Evolutionary conservation across 1,140 invertebrate genomes (phyloP).

Genomic region (Drosophila nannoptera): DNA sequence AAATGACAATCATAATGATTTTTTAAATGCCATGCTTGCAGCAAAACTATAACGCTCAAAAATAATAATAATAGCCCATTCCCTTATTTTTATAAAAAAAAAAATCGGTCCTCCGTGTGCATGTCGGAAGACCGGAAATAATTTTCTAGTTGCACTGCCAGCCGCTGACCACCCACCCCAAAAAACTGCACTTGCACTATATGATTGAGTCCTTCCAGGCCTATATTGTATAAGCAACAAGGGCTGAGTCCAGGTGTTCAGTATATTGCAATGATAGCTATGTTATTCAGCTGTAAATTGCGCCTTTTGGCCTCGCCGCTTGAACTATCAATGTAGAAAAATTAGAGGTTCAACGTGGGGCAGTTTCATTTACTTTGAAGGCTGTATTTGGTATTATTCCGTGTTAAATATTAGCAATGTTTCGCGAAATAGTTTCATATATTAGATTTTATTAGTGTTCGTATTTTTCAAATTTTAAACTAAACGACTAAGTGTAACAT

Average conservation of each 20-base stretch:
- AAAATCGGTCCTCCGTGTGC: slow-evolving; percentile 38
- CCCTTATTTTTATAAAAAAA: slow-evolving; percentile 35
- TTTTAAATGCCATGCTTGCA: slow-evolving; percentile 68
- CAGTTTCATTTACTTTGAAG: slow-evolving; percentile 7
- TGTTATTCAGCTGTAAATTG: slow-evolving; percentile 60
- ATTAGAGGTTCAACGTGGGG: slow-evolving; percentile 7
- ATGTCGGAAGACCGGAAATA: slow-evolving; percentile 76
- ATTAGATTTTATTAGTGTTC: slow-evolving; percentile 15
- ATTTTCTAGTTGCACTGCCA: slow-evolving; percentile 64
- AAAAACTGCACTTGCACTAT: slow-evolving; percentile 61
- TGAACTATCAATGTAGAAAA: slow-evolving; percentile 58
- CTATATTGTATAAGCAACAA: slow-evolving; percentile 39
- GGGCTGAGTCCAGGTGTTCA: slow-evolving; percentile 71
- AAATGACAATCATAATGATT: slow-evolving; percentile 69
- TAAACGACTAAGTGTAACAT: slow-evolving; percentile 73
- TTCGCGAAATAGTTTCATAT: not conserved
- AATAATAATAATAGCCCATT: slow-evolving; percentile 62
- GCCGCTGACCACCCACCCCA: slow-evolving; percentile 46
- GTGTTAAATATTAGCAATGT: not conserved
- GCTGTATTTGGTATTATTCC: not conserved
- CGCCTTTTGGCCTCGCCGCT: slow-evolving; percentile 48
- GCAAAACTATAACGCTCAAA: slow-evolving; percentile 63
- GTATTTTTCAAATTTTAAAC: slow-evolving; percentile 61
- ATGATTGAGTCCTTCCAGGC: slow-evolving; percentile 54
- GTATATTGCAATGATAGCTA: slow-evolving; percentile 66